Base-by-base conservation (phyloP, 1,140 invertebrate genomes). In the Dolichoris vasculosae region DNA sequence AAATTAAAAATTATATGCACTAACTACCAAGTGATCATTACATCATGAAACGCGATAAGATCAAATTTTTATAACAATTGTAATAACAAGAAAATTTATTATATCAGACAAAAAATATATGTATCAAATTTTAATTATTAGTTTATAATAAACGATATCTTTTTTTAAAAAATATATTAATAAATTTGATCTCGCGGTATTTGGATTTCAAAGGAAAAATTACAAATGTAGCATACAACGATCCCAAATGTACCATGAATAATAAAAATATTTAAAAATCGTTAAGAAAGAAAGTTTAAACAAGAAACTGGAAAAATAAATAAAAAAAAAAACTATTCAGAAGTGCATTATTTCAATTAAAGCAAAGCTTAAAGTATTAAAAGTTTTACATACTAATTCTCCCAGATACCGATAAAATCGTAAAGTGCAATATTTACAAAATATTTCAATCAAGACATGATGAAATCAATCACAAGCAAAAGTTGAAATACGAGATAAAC, bases 41-140 rank as follows among this genome's bases (percentile, higher is more conserved):
- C 69, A 73, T 73, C 69, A 73, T 73, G 38, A 73, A 73, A 73
- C 43, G 69, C 13, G 69, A 73, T 73, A 73, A 73, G 69, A 73
- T 73, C 6, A 17, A n/a, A n/a, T 73, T 73, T 43, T 73, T 73
- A 73, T 43, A 43, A n/a, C 26, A 43, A 73, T n/a, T 43, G 38
- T 73, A 73, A 73, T 73, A 73, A 73, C 69, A 43, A 73, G 69
- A 71, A 71, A 38, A 71, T 71, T 71, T 71, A 40, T 38, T 71
- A 38, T 71, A 71, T 71, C 35, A 26, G 9, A 32, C 38, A 23
- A 71, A 71, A 71, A 71, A 71, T 38, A 71, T 40, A 71, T 40
- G 35, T 71, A 71, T 71, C 32, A 40, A 71, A 71, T 71, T 71
- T 71, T 40, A 71, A 40, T 71, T 38, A 9, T 9, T 40, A 20